phyloP scores from a whole-genome alignment of 2,113 vertebrate genomes.

The Tamias sibiricus region DNA sequence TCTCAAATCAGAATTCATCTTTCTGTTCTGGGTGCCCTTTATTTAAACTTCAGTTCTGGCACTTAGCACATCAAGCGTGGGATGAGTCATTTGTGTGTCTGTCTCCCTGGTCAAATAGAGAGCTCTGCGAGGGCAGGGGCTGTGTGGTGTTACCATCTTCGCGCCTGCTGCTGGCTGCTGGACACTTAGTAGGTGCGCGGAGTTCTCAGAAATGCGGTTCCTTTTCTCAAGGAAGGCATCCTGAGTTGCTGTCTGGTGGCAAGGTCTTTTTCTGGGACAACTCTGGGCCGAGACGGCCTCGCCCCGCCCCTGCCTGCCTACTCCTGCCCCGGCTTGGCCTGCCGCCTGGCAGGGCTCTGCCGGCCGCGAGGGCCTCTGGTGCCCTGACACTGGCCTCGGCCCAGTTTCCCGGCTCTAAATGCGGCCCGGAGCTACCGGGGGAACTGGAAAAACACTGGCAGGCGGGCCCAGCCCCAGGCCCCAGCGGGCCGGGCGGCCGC shows the following conservation, averaged over 20 bases:
- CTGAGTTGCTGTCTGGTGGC: neutral
- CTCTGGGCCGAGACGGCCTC: neutral
- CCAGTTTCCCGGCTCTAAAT: slow-evolving; percentile 60
- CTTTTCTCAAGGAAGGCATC: neutral
- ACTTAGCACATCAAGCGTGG: neutral
- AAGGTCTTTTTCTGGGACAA: neutral
- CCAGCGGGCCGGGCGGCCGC: slow-evolving; percentile 59
- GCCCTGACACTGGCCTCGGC: slow-evolving; percentile 66
- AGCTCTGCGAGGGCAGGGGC: neutral
- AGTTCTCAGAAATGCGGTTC: neutral
- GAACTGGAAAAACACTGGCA: slow-evolving; percentile 81
- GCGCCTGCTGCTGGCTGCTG: neutral
- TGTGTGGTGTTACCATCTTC: neutral
- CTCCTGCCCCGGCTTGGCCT: neutral
- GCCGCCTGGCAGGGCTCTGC: neutral
- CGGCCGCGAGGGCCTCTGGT: slow-evolving; percentile 30
- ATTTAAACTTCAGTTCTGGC: slow-evolving; percentile 58
- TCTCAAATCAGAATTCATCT: slow-evolving; percentile 30
- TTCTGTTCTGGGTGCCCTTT: slow-evolving; percentile 59
- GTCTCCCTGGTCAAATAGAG: neutral
- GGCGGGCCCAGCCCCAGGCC: slow-evolving; percentile 73
- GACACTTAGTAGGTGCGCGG: neutral
- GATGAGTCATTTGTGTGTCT: slow-evolving; percentile 52
- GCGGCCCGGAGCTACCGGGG: slow-evolving; percentile 73
- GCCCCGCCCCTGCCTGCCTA: neutral